Evolutionary conservation across 92 coral and sea anemone genomes (phyloP).

Genomic region (Siderastrea radians): DNA sequence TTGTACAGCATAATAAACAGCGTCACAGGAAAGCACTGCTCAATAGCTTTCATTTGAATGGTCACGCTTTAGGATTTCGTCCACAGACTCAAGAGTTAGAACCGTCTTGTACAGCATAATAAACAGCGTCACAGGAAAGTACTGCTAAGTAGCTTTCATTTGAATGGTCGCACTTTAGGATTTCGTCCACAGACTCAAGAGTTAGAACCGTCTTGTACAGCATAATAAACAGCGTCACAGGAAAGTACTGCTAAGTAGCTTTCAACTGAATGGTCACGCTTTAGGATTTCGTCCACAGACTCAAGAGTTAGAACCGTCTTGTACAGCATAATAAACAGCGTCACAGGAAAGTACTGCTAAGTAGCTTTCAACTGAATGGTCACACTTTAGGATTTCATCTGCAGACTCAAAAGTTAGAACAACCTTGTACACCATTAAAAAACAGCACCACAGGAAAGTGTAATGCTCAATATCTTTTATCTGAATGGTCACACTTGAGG

Average conservation of each 20-base stretch:
- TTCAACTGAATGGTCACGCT: constrained; percentile 2
- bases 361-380: constrained; percentile 1
- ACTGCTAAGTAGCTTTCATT: no score
- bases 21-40: not conserved
- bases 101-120: no score
- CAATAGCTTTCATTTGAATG: no score
- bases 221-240: not conserved
- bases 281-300: not conserved
- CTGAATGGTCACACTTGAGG: no score
- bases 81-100: no score
- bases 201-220: constrained; percentile 5
- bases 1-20: not conserved
- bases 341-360: not conserved
- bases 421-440: not conserved
- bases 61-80: no score
- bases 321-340: constrained; percentile 1
- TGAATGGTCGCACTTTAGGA: not conserved
- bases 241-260: not conserved
- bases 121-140: not conserved
- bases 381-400: not conserved
- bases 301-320: constrained; percentile 4
- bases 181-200: constrained; percentile 5
- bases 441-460: not conserved
- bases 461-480: no score
- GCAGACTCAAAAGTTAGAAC: constrained; percentile 1